Conservation (phyloP, 1,140 invertebrate species). For the Eueides isabella region DNA sequence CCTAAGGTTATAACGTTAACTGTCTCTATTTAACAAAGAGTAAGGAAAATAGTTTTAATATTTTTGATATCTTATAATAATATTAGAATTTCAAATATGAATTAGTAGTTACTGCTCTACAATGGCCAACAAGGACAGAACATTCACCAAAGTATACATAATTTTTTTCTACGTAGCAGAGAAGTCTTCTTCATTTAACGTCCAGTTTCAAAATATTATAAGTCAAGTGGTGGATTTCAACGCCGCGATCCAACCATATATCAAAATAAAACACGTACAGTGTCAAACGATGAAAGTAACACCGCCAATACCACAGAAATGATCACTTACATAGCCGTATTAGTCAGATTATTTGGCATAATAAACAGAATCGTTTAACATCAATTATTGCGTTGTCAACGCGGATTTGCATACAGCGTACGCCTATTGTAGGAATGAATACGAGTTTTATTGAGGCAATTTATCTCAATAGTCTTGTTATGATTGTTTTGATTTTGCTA, state of each 20-base stretch:
- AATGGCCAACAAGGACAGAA: too few relatives aligned
- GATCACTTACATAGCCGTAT: background rate
- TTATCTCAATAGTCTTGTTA: background rate
- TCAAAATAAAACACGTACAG: background rate
- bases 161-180: too few relatives aligned
- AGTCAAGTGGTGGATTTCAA: background rate
- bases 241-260: background rate
- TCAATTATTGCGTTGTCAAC: background rate
- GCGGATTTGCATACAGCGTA: background rate
- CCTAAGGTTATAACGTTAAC: too few relatives aligned
- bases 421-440: background rate
- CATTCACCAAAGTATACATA: too few relatives aligned
- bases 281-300: background rate
- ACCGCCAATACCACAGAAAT: background rate
- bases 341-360: background rate
- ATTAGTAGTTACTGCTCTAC: too few relatives aligned
- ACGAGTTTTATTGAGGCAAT: background rate
- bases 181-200: too few relatives aligned
- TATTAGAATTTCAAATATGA: too few relatives aligned
- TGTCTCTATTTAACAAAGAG: too few relatives aligned
- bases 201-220: too few relatives aligned
- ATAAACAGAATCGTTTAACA: slow-evolving; percentile 14
- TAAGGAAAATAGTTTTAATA: too few relatives aligned
- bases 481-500: background rate
- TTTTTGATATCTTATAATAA: too few relatives aligned